Base-by-base conservation (phyloP, 2,113 vertebrate species). In the Murina feae region DNA sequence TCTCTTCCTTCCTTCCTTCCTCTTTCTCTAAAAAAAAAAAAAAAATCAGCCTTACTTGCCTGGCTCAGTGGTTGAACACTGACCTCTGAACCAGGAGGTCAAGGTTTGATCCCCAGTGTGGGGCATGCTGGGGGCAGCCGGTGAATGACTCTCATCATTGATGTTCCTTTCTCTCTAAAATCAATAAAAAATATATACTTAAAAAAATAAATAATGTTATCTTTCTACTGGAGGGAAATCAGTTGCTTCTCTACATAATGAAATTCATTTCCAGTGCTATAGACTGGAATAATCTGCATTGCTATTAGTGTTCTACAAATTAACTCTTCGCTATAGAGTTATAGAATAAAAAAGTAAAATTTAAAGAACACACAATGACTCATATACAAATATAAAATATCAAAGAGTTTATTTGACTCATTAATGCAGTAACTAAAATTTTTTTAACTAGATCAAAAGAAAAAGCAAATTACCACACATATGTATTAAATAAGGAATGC, bases 381-480 rank as follows among this genome's bases (percentile, higher is more conserved):
- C 1, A 80, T 28, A 0, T 87, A 75, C 75, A 86, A 88, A 71
- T 89, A 89, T 72, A 72, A 92, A 92, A 84, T 71, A 42, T 83
- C 39, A n/a, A 32, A 65, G 63, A 65, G 51, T 66, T 68, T 82
- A 81, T 72, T 89, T 37, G 92, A 91, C 8, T 76, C 75, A 86
- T 65, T 88, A 78, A 49, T 60, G 21, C 53, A 55, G n/a, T 35
- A 89, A 83, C 39, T 47, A 92, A 35, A 74, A 30, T 66, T 53
- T 90, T 84, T 93, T 80, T 87, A 92, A 90, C 65, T 49, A 71
- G 68, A 80, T 83, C 28, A 72, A 80, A 95, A 68, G 32, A 51
- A 92, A 91, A 78, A 63, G 78, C 72, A 89, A 86, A 94, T 63
- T 53, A 86, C 25, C 51, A 75, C 28, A 65, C 51, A 65, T 49